These are phyloP conservation scores for Sarcophaga carnaria DNA, from an alignment of 2,888 invertebrate species.

Conservation along the genomic window DNA sequence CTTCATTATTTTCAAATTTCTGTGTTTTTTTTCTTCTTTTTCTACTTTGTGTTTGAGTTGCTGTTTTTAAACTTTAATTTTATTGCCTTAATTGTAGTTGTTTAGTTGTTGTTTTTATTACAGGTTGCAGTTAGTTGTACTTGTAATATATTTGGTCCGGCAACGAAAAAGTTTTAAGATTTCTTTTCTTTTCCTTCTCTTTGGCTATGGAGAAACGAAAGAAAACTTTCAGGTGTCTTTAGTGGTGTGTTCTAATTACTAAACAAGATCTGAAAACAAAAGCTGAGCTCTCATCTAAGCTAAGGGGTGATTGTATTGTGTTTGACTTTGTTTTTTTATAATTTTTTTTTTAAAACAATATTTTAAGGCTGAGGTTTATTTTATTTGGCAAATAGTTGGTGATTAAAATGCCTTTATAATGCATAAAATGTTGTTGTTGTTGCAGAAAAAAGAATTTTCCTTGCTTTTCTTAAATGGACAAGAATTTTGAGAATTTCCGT, in stretches of 20 bases:
- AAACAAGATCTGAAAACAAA: conserved; percentile 63
- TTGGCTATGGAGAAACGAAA: not conserved
- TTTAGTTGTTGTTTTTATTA: conserved; percentile 46
- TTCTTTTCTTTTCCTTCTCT: conserved; percentile 19
- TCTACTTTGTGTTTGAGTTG: not conserved
- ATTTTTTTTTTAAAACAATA: conserved; percentile 35
- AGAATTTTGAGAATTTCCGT: conserved; percentile 28
- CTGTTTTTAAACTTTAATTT: conserved; percentile 30
- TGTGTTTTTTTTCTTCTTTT: not conserved
- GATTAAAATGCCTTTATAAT: conserved; percentile 65
- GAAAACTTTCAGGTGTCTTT: conserved; percentile 69
- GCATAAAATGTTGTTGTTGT: conserved; percentile 30
- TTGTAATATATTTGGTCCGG: conserved; percentile 7
- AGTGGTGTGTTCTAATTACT: conserved; percentile 72
- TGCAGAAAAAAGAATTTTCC: not conserved
- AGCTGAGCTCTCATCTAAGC: not conserved
- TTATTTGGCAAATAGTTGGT: conserved; percentile 62
- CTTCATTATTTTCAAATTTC: not conserved
- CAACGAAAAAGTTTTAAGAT: conserved; percentile 10
- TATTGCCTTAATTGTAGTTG: conserved; percentile 50
- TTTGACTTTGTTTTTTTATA: not conserved
- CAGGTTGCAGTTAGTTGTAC: not conserved
- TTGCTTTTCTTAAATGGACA: conserved; percentile 2
- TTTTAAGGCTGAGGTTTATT: conserved; percentile 54
- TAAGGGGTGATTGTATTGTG: not conserved